Conservation (phyloP, 2,888 invertebrate genomes). For the Scrobipalpa costella region DNA sequence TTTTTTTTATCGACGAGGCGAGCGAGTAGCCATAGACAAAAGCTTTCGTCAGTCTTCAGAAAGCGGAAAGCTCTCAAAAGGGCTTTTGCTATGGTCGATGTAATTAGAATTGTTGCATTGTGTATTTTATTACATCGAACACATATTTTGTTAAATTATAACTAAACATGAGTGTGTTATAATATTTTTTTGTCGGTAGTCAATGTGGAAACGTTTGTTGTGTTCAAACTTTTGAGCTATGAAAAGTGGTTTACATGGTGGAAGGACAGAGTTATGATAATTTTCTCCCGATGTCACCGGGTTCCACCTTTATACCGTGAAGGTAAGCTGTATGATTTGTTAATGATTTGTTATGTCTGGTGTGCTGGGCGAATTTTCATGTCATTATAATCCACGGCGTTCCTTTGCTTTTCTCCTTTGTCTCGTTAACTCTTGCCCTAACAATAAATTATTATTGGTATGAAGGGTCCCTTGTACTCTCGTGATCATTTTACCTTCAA, state of each 20-base stretch:
- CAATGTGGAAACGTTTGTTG: constrained; percentile 43
- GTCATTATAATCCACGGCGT: constrained; percentile 31
- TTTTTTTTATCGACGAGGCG: not conserved
- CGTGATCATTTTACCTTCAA: constrained; percentile 34
- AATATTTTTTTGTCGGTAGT: constrained; percentile 43
- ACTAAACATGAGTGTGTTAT: constrained; percentile 59
- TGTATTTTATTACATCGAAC: constrained; percentile 47
- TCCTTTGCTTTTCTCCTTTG: constrained; percentile 36
- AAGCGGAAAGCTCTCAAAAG: constrained; percentile 35
- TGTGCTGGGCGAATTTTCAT: constrained; percentile 24
- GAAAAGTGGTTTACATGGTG: constrained; percentile 62
- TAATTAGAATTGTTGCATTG: constrained; percentile 48
- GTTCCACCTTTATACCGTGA: constrained; percentile 73
- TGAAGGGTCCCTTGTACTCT: constrained; percentile 52
- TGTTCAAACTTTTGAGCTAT: constrained; percentile 55
- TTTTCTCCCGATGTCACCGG: constrained; percentile 72
- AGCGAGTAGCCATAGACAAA: constrained; percentile 32
- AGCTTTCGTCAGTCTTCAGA: constrained; percentile 30
- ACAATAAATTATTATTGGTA: constrained; percentile 55
- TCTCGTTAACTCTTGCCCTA: constrained; percentile 42
- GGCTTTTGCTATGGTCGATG: constrained; percentile 57
- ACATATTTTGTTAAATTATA: constrained; percentile 46
- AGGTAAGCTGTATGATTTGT: constrained; percentile 60
- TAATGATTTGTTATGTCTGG: constrained; percentile 39
- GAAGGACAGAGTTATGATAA: constrained; percentile 76